Base-by-base conservation (phyloP, 2,797 vertebrate genomes). In the Hylomyscus alleni region DNA sequence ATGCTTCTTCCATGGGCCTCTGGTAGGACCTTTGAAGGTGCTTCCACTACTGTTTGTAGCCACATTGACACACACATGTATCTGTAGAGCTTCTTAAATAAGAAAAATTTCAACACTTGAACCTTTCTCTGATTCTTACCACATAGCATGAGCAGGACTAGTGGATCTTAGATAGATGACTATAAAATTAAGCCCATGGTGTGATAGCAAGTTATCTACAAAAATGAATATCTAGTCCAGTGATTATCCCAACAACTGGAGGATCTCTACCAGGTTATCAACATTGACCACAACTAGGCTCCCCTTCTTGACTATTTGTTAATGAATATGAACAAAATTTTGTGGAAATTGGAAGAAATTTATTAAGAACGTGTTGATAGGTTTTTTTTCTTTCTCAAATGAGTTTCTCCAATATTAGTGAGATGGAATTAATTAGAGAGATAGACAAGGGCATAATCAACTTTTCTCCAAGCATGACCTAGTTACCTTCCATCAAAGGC, bases 341-440 rank as follows among this genome's bases (percentile, higher is more conserved):
- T 58, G 8, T 40, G 40, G 47, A 87, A 91, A 90, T 14, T 19
- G 67, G 56, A 50, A 93, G 17, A 90, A 90, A 85, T 76, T 24
- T 92, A 85, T 67, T 75, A 95, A 90, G 75, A 85, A 73, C 0
- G n/a, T 2, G 10, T 14, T 44, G 24, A 37, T 3, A 91, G 24
- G 44, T 31, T 34, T 31, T 81, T 75, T 67, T 54, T 72, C n/a
- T 94, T 94, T 54, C 22, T 93, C 69, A 91, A 73, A 91, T 91
- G n/a, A 44, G 24, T 54, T 76, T 86, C 60, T 89, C 3, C n/a
- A 91, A 62, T 50, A 44, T 82, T 89, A 56, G 34, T 73, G 37
- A 67, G 77, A 89, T 94, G 69, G 6, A 62, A 77, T 91, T 67
- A 75, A 44, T 3, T 17, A 54, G 31, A 24, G 22, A 34, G 17